These are phyloP conservation scores for Ephestia elutella DNA, from an alignment of 1,140 invertebrate species.

Conservation along the genomic window DNA sequence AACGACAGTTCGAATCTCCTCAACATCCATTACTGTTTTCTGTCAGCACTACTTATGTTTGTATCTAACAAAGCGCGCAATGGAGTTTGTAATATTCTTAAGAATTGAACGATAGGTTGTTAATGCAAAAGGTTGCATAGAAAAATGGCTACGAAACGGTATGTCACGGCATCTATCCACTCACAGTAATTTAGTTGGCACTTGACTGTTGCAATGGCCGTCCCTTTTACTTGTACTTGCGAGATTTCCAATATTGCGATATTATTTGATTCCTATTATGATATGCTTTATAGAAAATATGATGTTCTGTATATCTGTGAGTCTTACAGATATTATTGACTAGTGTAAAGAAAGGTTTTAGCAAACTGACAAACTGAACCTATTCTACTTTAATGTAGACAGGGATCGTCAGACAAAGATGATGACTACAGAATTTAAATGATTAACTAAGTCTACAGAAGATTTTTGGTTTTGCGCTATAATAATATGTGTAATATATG, in stretches of 20 bases:
- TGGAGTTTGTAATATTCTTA: conserved; percentile 12
- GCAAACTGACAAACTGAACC: too few species aligned
- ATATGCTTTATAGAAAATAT: too few species aligned
- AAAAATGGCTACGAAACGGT: conserved; percentile 45
- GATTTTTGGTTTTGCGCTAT: too few species aligned
- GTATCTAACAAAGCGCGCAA: conserved; percentile 16
- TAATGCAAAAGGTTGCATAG: conserved; percentile 18
- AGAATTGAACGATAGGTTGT: background rate
- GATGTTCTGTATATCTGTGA: too few species aligned
- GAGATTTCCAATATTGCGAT: conserved; percentile 1
- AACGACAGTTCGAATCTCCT: background rate
- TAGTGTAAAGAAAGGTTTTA: too few species aligned
- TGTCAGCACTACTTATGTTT: background rate
- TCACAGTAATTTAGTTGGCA: conserved; percentile 31
- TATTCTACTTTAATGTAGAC: too few species aligned
- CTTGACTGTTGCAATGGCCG: conserved; percentile 35
- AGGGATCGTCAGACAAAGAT: too few species aligned
- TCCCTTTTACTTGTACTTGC: conserved; percentile 20
- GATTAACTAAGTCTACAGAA: too few species aligned
- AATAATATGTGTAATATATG: too few species aligned
- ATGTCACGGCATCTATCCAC: conserved; percentile 46
- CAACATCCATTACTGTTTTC: background rate
- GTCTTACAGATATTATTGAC: too few species aligned
- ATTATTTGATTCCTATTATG: background rate
- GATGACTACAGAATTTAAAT: too few species aligned